Percentiles rank a stretch among this genome's conserved stretches.
phyloP scores from a whole-genome alignment of 1,140 invertebrate species.

The Gerris buenoi region DNA sequence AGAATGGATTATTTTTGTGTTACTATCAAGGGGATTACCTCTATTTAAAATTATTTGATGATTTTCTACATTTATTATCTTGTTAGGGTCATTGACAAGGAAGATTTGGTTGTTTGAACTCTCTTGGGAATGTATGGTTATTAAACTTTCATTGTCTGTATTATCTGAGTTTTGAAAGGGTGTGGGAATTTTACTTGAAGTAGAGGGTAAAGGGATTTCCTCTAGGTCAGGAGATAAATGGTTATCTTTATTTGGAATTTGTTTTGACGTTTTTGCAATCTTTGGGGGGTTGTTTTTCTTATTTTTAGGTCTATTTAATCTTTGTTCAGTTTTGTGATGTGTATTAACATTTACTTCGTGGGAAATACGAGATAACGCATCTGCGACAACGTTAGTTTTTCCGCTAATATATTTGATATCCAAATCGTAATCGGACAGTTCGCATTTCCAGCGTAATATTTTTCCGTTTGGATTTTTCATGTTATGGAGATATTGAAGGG shows the following conservation, averaged over 20 bases:
- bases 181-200: too few species aligned
- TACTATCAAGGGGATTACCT: neutral
- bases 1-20: neutral
- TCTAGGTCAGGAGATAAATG: neutral
- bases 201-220: neutral
- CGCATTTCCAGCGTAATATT: too few species aligned
- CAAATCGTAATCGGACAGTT: too few species aligned
- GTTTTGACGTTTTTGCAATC: neutral
- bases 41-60: constrained; percentile 2
- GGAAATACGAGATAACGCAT: too few species aligned
- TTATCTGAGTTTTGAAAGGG: too few species aligned
- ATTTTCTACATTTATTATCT: constrained; percentile 3
- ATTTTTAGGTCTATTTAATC: neutral
- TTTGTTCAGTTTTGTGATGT: too few species aligned
- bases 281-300: neutral
- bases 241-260: neutral
- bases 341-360: too few species aligned
- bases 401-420: too few species aligned
- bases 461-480: too few species aligned
- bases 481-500: too few species aligned
- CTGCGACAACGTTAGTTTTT: too few species aligned
- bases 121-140: neutral
- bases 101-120: too few species aligned
- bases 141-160: neutral
- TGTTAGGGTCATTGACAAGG: constrained; percentile 2